A percentile compares a stretch with the other conserved stretches of the same genome.
phyloP scores from a whole-genome alignment of 2,888 invertebrate genomes.

The Stenodema calcarata region DNA sequence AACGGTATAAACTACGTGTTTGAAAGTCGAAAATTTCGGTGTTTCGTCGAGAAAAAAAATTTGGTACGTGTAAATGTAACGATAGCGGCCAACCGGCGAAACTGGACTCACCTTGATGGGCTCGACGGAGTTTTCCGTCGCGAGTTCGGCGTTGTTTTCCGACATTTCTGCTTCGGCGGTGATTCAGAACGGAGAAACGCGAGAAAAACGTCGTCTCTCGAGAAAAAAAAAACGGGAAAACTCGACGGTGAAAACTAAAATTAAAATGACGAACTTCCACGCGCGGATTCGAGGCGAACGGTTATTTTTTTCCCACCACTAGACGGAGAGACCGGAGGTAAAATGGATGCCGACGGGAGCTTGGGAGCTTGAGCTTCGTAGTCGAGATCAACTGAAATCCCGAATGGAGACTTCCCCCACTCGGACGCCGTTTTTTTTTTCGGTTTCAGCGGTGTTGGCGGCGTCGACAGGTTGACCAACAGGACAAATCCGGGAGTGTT shows the following conservation, averaged over 20 bases:
- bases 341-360: neutral
- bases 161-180: conserved; percentile 49
- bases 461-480: neutral
- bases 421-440: too few species aligned
- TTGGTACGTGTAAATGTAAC: neutral
- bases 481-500: too few species aligned
- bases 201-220: neutral
- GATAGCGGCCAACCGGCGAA: neutral
- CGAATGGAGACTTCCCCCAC: neutral
- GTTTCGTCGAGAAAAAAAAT: neutral
- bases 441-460: too few species aligned
- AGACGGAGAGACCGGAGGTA: neutral
- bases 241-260: neutral
- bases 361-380: neutral
- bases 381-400: neutral
- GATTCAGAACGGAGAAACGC: neutral
- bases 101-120: conserved; percentile 49
- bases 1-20: neutral
- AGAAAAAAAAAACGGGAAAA: neutral
- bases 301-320: neutral
- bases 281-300: neutral
- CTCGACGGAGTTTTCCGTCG: conserved; percentile 55
- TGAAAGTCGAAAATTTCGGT: neutral
- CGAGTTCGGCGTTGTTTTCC: conserved; percentile 55
- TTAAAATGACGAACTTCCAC: neutral